Base-by-base conservation (phyloP, 1,140 invertebrate species). In the Bombus consobrinus region DNA sequence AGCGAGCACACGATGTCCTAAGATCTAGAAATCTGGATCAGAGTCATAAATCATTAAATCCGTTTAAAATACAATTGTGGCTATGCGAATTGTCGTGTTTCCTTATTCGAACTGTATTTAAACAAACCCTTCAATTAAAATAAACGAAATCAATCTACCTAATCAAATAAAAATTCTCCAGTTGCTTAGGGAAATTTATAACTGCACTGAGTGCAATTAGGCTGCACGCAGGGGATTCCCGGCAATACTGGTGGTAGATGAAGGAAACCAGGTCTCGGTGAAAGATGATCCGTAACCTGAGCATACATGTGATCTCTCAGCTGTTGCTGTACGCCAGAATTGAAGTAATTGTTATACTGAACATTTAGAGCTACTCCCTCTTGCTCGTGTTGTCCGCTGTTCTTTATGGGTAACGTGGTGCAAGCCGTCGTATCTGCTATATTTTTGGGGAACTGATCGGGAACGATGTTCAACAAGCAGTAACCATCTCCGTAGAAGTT, bases 181-280 rank as follows among this genome's bases (percentile, higher is more conserved):
- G 1, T 15, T 22, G 37, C 66, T 92, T 68, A 94, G 13, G 92
- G 80, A 72, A 94, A 93, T 79, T 94, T 95, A 57, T 93, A 95
- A 47, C 41, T 81, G 32, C 93, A 93, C 86, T 95, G 89, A 84
- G 90, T 78, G 77, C 95, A 95, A 85, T 95, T 95, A 3, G 95
- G 94, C 32, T 94, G 94, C 3, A 94, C 83, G 75, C 95, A 95
- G 32, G 93, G 92, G 57, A 95, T 91, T 2, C 92, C 91, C 3
- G 95, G 93, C 1, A 95, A 80, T 0, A 95, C 85, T 13, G 94
- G 92, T 4, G 94, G 94, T 47, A 95, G 84, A 86, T 95, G 94
- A 74, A 94, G 87, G 32, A 94, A 87, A 9, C 91, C 89, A 1
- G 92, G 85, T 62, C 93, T 92, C 15, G 91, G 88, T 8, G 91